Conservation (phyloP, 2,888 invertebrate species). For the Plemyria rubiginata region DNA sequence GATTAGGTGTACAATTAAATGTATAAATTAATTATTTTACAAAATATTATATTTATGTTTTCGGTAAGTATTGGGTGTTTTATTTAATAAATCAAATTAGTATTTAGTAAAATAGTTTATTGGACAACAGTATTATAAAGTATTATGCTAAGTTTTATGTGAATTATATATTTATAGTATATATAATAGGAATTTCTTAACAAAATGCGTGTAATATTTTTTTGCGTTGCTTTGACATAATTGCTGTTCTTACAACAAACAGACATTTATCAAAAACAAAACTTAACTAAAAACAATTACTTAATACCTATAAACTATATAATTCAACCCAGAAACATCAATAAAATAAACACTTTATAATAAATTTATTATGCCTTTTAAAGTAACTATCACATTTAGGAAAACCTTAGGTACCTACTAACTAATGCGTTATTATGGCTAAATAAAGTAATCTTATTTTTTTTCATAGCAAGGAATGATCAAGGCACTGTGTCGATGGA, state of each 20-base stretch:
- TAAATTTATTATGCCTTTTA: conserved; percentile 33
- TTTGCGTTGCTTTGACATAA: conserved; percentile 10
- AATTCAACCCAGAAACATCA: conserved; percentile 28
- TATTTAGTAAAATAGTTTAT: conserved; percentile 57
- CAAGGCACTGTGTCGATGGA: conserved; percentile 33
- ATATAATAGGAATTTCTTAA: conserved; percentile 56
- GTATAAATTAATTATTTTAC: conserved; percentile 22
- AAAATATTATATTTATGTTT: conserved; percentile 30
- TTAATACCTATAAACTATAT: neutral
- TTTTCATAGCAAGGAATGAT: conserved; percentile 8
- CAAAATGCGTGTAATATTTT: conserved; percentile 32
- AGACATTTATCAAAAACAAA: conserved; percentile 3
- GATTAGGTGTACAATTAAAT: conserved; percentile 24
- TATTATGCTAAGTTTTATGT: conserved; percentile 49
- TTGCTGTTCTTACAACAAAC: conserved; percentile 8
- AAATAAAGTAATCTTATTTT: conserved; percentile 11
- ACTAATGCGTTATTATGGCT: conserved; percentile 29
- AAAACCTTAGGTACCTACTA: conserved; percentile 23
- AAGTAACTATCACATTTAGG: conserved; percentile 39
- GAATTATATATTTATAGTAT: conserved; percentile 36
- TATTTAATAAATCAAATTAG: conserved; percentile 20
- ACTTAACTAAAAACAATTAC: conserved; percentile 6
- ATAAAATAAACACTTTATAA: conserved; percentile 23
- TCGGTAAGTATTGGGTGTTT: conserved; percentile 23
- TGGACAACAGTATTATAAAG: conserved; percentile 61